Conservation (phyloP, 1,140 invertebrate species). For the Lamellibrachia luymesi region DNA sequence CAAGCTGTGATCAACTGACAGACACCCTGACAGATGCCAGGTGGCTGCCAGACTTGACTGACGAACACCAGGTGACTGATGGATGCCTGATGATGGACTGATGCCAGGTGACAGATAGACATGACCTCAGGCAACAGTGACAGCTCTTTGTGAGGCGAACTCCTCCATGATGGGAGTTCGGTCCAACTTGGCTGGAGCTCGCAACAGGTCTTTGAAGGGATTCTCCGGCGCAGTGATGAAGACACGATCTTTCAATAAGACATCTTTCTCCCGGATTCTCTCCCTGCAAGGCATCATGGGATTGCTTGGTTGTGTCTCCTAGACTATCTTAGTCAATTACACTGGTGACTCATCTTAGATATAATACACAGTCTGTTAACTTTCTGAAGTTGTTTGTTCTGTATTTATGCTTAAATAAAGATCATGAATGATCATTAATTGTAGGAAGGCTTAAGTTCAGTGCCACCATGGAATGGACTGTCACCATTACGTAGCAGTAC, state of each 20-base stretch:
- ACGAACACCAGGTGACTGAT: too few species aligned
- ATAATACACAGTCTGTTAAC: not conserved
- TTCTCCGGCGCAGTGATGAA: conserved; percentile 40
- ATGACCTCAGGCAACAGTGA: conserved; percentile 8
- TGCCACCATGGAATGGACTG: too few species aligned
- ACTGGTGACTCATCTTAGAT: not conserved
- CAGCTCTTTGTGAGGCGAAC: conserved; percentile 2
- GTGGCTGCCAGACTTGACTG: too few species aligned
- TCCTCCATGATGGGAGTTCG: not conserved
- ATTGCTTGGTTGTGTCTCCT: not conserved
- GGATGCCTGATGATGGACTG: not conserved
- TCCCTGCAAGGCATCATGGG: conserved; percentile 36
- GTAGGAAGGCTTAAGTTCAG: too few species aligned
- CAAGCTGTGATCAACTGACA: too few species aligned
- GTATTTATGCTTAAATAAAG: too few species aligned
- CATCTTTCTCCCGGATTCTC: conserved; percentile 45
- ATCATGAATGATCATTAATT: too few species aligned
- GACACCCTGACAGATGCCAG: too few species aligned
- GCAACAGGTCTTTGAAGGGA: conserved; percentile 25
- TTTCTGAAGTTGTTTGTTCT: too few species aligned
- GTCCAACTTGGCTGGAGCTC: not conserved
- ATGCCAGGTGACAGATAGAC: not conserved
- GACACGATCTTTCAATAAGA: conserved; percentile 39
- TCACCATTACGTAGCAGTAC: not conserved
- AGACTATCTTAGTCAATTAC: not conserved